Conservation (phyloP, 2,888 invertebrate genomes). For the Isotomurus palustris region DNA sequence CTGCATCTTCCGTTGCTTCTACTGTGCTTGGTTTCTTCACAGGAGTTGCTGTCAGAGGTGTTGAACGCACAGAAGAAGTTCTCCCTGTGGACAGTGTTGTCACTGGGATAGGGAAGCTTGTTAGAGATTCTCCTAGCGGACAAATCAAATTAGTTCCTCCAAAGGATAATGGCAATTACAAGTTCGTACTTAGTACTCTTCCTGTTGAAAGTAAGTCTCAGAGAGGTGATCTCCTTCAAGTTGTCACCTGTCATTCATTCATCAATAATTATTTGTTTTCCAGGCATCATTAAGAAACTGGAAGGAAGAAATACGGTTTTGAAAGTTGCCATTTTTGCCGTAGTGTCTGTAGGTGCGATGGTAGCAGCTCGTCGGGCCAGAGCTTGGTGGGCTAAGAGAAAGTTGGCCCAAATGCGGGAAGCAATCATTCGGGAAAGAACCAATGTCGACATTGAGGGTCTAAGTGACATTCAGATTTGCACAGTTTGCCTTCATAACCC, state of each 20-base stretch:
- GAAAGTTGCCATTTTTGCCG: conserved; percentile 30
- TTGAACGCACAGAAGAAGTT: conserved; percentile 43
- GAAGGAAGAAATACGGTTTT: conserved; percentile 33
- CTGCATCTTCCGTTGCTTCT: conserved; percentile 37
- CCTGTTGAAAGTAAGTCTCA: conserved; percentile 39
- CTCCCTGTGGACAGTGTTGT: conserved; percentile 40
- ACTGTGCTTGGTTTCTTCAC: conserved; percentile 44
- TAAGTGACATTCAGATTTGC: conserved; percentile 47
- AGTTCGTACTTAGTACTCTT: conserved; percentile 39
- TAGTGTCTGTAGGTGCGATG: conserved; percentile 34
- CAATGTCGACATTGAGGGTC: conserved; percentile 33
- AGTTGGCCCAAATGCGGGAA: conserved; percentile 36
- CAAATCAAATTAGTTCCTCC: conserved; percentile 33
- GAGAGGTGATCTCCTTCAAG: neutral
- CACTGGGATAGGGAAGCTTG: conserved; percentile 40
- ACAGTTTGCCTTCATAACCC: conserved; percentile 50
- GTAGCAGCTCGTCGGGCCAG: conserved; percentile 30
- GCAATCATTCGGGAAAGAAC: conserved; percentile 33
- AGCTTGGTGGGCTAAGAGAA: conserved; percentile 28
- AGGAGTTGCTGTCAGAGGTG: conserved; percentile 40
- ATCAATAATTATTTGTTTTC: conserved; percentile 5
- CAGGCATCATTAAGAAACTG: conserved; percentile 35
- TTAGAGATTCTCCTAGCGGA: conserved; percentile 29
- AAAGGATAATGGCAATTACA: conserved; percentile 18
- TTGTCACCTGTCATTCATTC: neutral